Evolutionary conservation across 2,888 invertebrate species (phyloP).

Genomic region (Drosophila merina): DNA sequence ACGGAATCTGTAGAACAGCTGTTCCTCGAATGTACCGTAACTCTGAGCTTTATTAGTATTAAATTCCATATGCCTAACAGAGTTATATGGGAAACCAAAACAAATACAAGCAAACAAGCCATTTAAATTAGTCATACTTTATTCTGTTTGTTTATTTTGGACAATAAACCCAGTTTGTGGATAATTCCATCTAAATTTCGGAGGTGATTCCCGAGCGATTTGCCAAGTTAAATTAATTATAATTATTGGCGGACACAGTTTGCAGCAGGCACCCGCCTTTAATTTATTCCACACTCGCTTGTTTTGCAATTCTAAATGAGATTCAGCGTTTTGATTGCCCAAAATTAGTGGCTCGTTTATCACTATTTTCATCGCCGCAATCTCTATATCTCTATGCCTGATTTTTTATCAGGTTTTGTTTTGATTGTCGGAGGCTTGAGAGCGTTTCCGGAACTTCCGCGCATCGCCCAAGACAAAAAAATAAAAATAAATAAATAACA

Average conservation of each 20-base stretch:
- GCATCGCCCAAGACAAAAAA: neutral
- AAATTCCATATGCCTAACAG: neutral
- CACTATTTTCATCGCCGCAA: slow-evolving; percentile 15
- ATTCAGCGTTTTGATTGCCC: slow-evolving; percentile 36
- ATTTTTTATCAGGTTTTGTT: slow-evolving; percentile 19
- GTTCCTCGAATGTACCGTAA: neutral
- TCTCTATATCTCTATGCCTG: neutral
- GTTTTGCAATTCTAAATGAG: slow-evolving; percentile 18
- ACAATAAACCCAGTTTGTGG: neutral
- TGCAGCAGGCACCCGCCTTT: slow-evolving; percentile 24
- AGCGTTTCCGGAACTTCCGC: slow-evolving; percentile 19
- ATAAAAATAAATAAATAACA: neutral
- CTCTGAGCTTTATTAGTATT: neutral
- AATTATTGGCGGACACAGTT: slow-evolving; percentile 30
- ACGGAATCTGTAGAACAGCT: neutral
- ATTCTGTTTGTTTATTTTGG: neutral
- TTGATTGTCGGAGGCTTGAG: slow-evolving; percentile 8
- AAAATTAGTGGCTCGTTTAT: slow-evolving; percentile 35
- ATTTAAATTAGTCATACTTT: neutral
- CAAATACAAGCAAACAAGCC: neutral
- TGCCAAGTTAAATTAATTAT: slow-evolving; percentile 39
- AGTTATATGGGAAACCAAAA: neutral
- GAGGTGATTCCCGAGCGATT: slow-evolving; percentile 21
- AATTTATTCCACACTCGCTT: slow-evolving; percentile 31
- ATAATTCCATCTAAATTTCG: slow-evolving; percentile 9